Base-by-base conservation (phyloP, 2,888 invertebrate genomes). In the Pristionchus fissidentatus region DNA sequence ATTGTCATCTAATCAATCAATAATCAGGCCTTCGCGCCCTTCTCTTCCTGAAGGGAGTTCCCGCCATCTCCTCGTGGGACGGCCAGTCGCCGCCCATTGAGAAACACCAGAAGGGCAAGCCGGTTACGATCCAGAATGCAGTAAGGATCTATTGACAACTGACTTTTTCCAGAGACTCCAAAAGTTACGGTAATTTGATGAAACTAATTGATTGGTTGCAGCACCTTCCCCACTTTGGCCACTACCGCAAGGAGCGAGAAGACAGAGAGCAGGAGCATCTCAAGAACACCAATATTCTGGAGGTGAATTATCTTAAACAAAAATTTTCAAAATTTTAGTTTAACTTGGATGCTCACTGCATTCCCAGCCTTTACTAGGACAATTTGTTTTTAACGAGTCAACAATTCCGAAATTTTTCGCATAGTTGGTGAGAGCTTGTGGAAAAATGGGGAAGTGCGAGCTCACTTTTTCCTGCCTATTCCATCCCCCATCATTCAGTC, bases 81-180 rank as follows among this genome's bases (percentile, higher is more conserved):
- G 98, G 98, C 0, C 98, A 98, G 93, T 97, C 97, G 81, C 97
- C 97, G 2, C 97, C 98, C 0, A 95, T 95, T 0, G 93, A 94
- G 29, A 95, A 96, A 90, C 97, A 98, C 91, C 98, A 99, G 93
- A 95, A 95, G 91, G 98, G 99, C 83, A 99, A 98, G 93, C 95
- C 95, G 0, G 95, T 97, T 0, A 93, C 95, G 60, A 94, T 88
- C 26, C 83, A 86, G 75, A 84, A 88, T 57, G 62, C 84, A n/a
- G 85, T 81, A 19, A 81, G 80, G n/a, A n/a, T n/a, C n/a, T n/a
- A n/a, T 70, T 43, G 26, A 4, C 57, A 15, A 57, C 7, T 5
- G n/a, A 22, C 22, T 38, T 66, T 66, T 19, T 35, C 38, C 38
- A n/a, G n/a, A n/a, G 5, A 0, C 5, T 38, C 38, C 1, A 15